Conservation (phyloP, 2,888 invertebrate genomes). For the Archips crataeganus region DNA sequence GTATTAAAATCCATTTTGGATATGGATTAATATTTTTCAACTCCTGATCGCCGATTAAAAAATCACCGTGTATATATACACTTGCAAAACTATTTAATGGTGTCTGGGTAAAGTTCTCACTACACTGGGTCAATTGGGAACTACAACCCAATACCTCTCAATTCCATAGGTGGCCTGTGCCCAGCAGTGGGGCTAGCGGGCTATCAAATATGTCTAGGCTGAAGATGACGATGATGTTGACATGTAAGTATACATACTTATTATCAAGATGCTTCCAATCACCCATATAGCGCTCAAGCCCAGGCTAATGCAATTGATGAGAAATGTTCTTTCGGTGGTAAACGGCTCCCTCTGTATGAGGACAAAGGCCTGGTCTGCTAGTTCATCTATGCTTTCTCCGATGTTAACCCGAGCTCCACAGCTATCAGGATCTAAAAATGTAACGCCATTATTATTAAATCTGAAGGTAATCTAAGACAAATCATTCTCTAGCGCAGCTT, state of each 20-base stretch:
- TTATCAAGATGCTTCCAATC: conserved; percentile 61
- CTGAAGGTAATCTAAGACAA: background rate
- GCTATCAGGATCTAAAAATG: conserved; percentile 57
- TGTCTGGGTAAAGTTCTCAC: too few relatives aligned
- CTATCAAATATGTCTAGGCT: too few relatives aligned
- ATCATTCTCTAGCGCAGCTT: too few relatives aligned
- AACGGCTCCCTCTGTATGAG: conserved; percentile 58
- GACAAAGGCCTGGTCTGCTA: conserved; percentile 69
- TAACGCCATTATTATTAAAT: background rate
- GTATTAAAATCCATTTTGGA: too few relatives aligned
- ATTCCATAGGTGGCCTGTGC: too few relatives aligned
- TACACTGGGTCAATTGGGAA: too few relatives aligned
- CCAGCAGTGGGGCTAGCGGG: too few relatives aligned
- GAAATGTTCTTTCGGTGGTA: conserved; percentile 64
- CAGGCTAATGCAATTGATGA: conserved; percentile 63
- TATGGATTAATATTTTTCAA: too few relatives aligned
- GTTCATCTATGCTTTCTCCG: conserved; percentile 62
- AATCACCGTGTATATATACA: too few relatives aligned
- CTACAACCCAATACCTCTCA: too few relatives aligned
- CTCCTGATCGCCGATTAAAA: too few relatives aligned
- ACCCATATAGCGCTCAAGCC: conserved; percentile 65
- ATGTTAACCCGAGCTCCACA: conserved; percentile 68
- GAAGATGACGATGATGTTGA: background rate
- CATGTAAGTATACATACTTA: conserved; percentile 69
- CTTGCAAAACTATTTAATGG: too few relatives aligned